phyloP scores from a whole-genome alignment of 2,113 vertebrate species.

The Sphaerodactylus townsendi region DNA sequence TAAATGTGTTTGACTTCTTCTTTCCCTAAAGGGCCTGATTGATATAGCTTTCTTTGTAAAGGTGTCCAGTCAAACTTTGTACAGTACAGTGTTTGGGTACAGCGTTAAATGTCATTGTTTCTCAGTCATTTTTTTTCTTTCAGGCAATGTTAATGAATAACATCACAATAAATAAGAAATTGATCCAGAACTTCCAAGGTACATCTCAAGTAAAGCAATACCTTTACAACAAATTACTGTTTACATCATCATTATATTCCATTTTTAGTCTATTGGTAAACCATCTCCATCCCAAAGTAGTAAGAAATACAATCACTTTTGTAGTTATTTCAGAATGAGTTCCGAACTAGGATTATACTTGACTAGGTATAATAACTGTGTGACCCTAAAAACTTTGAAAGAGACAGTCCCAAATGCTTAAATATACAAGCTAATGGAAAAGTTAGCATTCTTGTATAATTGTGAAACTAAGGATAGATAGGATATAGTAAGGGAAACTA shows the following conservation, averaged over 20 bases:
- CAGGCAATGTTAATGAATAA: conserved; percentile 65
- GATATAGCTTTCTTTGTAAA: background rate
- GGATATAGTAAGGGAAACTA: background rate
- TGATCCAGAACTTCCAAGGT: conserved; percentile 70
- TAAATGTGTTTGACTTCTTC: no score
- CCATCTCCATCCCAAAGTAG: background rate
- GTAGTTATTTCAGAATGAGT: background rate
- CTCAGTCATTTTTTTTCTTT: background rate
- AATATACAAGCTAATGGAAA: background rate
- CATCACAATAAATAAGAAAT: conserved; percentile 57
- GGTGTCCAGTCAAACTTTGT: background rate
- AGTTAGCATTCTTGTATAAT: background rate
- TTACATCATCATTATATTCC: background rate
- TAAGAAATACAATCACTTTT: background rate
- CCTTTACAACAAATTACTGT: fast-evolving
- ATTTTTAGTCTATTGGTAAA: background rate
- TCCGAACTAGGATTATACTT: background rate
- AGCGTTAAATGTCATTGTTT: background rate
- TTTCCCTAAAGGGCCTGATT: background rate
- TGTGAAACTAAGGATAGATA: background rate
- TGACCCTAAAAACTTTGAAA: background rate
- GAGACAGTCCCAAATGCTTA: background rate
- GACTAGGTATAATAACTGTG: background rate
- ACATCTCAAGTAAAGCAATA: background rate
- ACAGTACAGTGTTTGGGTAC: no score